A percentile compares a stretch with the other conserved stretches of the same genome.
Evolutionary conservation across 2,888 invertebrate genomes (phyloP).

Genomic region (Megaustenia siamemsis): DNA sequence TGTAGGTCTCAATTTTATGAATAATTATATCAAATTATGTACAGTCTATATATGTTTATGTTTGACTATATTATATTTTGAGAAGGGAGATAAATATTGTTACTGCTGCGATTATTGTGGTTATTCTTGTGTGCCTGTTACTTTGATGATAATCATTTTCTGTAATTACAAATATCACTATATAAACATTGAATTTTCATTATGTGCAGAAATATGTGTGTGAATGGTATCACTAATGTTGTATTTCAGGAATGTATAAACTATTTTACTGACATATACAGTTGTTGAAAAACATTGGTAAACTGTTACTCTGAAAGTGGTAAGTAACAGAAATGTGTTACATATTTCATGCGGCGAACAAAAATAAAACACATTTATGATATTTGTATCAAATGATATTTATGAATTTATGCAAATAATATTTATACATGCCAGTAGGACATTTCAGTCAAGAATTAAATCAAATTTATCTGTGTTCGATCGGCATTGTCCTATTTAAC

Average conservation of each 20-base stretch:
- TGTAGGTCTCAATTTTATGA: no score
- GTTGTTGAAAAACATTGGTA: background rate
- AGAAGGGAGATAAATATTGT: background rate
- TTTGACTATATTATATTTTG: no score
- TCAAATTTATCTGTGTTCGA: background rate
- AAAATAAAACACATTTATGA: background rate
- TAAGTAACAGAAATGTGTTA: background rate
- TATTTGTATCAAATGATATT: conserved; percentile 15
- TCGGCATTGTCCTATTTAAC: no score
- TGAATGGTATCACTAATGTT: background rate
- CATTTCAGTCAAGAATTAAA: background rate
- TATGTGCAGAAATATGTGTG: background rate
- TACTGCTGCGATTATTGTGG: background rate
- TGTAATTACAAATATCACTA: background rate
- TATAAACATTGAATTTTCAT: background rate
- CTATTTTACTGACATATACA: background rate
- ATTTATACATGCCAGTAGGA: background rate
- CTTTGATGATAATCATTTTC: background rate
- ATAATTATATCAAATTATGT: no score
- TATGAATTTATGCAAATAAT: background rate
- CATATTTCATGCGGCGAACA: background rate
- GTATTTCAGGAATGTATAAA: background rate
- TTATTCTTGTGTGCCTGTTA: background rate
- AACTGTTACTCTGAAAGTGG: background rate
- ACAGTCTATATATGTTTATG: no score